phyloP scores from a whole-genome alignment of 2,797 vertebrate species.

The Coreius guichenoti region DNA sequence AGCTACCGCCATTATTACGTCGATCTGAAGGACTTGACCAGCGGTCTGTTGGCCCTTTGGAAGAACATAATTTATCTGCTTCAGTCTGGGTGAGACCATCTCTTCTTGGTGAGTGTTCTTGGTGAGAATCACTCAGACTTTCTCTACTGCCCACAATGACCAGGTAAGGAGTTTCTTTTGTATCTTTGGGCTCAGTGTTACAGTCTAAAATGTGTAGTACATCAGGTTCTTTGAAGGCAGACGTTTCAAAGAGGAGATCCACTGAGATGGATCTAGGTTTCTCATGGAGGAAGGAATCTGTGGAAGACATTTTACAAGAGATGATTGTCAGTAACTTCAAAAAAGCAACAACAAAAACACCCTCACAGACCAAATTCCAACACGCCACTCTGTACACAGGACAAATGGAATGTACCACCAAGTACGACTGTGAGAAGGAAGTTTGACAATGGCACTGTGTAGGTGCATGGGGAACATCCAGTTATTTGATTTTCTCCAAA shows the following conservation, averaged over 20 bases:
- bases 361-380: slow-evolving; percentile 62
- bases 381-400: slow-evolving; percentile 78
- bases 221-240: slow-evolving; percentile 59
- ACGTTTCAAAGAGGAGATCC: slow-evolving; percentile 74
- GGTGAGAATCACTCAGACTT: slow-evolving; percentile 67
- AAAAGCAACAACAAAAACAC: slow-evolving; percentile 36
- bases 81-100: slow-evolving; percentile 51
- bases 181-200: slow-evolving; percentile 58
- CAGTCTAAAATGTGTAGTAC: slow-evolving; percentile 51
- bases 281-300: slow-evolving; percentile 70
- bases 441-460: slow-evolving; percentile 82
- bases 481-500: neutral
- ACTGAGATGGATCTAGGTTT: slow-evolving; percentile 76
- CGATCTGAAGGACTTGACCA: slow-evolving; percentile 13
- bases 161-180: slow-evolving; percentile 72
- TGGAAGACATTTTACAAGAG: slow-evolving; percentile 62
- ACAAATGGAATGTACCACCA: slow-evolving; percentile 91
- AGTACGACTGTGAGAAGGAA: slow-evolving; percentile 81
- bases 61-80: slow-evolving; percentile 54
- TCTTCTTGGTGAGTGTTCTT: slow-evolving; percentile 61
- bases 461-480: slow-evolving; percentile 68
- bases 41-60: slow-evolving; percentile 33
- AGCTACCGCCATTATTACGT: slow-evolving; percentile 39
- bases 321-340: neutral
- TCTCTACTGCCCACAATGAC: slow-evolving; percentile 67